Conservation (phyloP, 2,113 vertebrate genomes). For the Sialia sialis region DNA sequence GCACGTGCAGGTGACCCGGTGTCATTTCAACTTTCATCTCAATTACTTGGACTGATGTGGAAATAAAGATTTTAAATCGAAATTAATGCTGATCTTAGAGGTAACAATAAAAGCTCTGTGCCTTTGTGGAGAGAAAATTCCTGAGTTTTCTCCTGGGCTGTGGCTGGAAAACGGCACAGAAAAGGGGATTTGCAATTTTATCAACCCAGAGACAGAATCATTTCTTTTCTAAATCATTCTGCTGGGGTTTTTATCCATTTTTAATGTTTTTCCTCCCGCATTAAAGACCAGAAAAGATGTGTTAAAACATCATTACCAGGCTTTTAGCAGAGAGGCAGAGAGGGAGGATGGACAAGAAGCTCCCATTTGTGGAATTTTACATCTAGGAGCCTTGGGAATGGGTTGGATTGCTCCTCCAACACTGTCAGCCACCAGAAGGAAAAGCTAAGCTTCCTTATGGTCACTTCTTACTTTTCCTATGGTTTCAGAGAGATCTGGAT, state of each 20-base stretch:
- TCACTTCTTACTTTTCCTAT: not conserved
- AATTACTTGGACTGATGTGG: not conserved
- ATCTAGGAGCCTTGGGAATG: rapidly evolving
- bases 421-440: not conserved
- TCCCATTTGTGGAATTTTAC: not conserved
- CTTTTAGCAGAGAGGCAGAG: not conserved
- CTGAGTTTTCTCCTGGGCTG: not conserved
- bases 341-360: not conserved
- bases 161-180: not conserved
- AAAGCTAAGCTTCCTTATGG: not conserved
- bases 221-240: not conserved
- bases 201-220: rapidly evolving
- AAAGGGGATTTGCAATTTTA: not conserved
- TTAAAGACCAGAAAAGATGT: not conserved
- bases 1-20: rapidly evolving
- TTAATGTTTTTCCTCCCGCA: not conserved
- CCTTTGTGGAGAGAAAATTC: not conserved
- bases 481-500: not conserved
- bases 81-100: not conserved
- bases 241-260: rapidly evolving
- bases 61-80: not conserved
- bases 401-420: rapidly evolving
- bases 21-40: not conserved
- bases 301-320: rapidly evolving
- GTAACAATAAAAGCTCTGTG: not conserved